These are phyloP conservation scores for Drosophila pectinifera DNA, from an alignment of 1,140 invertebrate species.

Conservation along the genomic window DNA sequence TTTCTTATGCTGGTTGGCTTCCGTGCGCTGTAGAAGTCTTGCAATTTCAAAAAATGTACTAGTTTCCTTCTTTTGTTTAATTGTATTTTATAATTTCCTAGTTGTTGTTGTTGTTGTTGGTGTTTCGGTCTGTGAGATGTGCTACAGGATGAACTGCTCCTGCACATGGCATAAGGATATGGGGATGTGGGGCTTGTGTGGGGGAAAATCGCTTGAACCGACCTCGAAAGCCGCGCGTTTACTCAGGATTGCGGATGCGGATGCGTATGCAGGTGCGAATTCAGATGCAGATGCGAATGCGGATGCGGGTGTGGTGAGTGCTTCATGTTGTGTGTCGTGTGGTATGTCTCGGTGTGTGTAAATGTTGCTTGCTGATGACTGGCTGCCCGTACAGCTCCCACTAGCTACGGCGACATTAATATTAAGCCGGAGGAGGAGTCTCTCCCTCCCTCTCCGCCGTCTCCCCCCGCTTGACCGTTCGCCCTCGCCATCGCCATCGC, in stretches of 20 bases:
- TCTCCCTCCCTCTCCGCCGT: not conserved
- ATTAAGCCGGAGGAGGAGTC: conserved; percentile 23
- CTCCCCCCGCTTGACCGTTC: conserved; percentile 20
- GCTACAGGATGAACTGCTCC: conserved; percentile 31
- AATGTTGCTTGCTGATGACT: conserved; percentile 45
- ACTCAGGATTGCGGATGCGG: conserved; percentile 38
- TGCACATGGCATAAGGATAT: conserved; percentile 35
- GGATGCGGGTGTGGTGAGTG: conserved; percentile 21
- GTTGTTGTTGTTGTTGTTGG: conserved; percentile 65
- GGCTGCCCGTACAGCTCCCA: conserved; percentile 48
- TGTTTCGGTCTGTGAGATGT: conserved; percentile 55
- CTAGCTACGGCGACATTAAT: conserved; percentile 33
- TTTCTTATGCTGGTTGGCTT: conserved; percentile 39
- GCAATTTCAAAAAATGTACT: conserved; percentile 73
- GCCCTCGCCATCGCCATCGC: conserved; percentile 14
- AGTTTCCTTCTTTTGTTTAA: conserved; percentile 68
- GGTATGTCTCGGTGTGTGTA: conserved; percentile 42
- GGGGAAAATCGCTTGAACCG: conserved; percentile 36
- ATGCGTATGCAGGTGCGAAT: conserved; percentile 21
- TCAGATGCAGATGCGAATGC: conserved; percentile 26
- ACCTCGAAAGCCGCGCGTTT: conserved; percentile 51
- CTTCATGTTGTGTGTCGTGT: conserved; percentile 32
- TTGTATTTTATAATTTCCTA: conserved; percentile 80
- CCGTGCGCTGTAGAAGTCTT: conserved; percentile 65
- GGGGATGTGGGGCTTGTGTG: conserved; percentile 26